These are phyloP conservation scores for Anhinga rufa DNA, from an alignment of 2,113 vertebrate species.

Conservation along the genomic window DNA sequence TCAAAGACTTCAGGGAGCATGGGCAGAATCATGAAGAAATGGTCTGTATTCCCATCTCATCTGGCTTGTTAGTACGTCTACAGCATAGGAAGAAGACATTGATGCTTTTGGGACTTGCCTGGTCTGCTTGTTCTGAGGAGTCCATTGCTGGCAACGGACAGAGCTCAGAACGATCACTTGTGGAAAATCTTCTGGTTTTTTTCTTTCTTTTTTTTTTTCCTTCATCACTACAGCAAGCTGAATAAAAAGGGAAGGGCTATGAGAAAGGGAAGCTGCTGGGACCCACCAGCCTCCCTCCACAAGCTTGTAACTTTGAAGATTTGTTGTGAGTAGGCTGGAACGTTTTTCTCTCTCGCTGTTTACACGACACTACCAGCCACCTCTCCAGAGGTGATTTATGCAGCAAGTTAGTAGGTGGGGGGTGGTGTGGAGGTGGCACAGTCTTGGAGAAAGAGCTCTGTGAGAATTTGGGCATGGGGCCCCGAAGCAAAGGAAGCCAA, in stretches of 20 bases:
- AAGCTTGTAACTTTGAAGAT: not conserved
- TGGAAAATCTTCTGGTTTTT: not conserved
- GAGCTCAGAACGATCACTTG: not conserved
- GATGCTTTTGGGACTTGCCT: not conserved
- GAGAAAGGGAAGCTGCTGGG: constrained; percentile 26
- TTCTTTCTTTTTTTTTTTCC: not conserved
- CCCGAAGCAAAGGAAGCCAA: not conserved
- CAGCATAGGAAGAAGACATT: not conserved
- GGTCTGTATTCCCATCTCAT: not conserved
- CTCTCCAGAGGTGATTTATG: constrained; percentile 11
- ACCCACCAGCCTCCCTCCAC: not conserved
- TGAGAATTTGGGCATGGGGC: not conserved
- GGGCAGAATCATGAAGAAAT: not conserved
- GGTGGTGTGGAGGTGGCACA: not conserved
- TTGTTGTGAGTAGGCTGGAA: not conserved
- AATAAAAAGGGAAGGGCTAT: constrained; percentile 39
- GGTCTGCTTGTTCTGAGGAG: not conserved
- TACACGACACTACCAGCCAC: constrained; percentile 25
- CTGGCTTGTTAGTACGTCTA: not conserved
- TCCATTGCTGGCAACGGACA: constrained; percentile 59
- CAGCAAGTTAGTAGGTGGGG: not conserved
- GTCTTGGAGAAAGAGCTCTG: not conserved
- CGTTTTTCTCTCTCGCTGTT: not conserved
- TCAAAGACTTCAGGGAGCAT: not conserved
- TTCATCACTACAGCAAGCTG: constrained; percentile 15